phyloP scores from a whole-genome alignment of 1,140 invertebrate species.

The Pogonus chalceus region DNA sequence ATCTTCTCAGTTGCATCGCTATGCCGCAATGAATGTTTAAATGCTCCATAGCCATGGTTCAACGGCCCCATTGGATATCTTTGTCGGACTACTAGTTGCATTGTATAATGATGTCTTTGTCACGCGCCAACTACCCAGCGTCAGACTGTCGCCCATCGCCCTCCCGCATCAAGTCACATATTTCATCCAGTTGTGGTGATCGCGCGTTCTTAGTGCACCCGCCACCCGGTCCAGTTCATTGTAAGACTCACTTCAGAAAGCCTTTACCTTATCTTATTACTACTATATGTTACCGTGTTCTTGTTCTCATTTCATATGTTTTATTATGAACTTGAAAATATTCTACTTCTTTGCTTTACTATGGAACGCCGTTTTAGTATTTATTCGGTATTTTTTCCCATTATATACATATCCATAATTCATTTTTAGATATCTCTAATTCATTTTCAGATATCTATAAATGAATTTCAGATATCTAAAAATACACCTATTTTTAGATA shows the following conservation, averaged over 20 bases:
- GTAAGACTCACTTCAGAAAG: too few relatives aligned
- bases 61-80: background rate
- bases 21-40: conserved; percentile 6
- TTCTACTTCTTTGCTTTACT: too few relatives aligned
- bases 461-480: too few relatives aligned
- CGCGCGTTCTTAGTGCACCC: too few relatives aligned
- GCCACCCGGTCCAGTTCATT: background rate
- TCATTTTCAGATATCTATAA: too few relatives aligned
- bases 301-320: too few relatives aligned
- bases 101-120: background rate
- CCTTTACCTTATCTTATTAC: background rate
- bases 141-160: conserved; percentile 1
- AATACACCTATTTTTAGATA: too few relatives aligned
- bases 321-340: too few relatives aligned
- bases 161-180: conserved; percentile 5
- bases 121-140: conserved; percentile 1
- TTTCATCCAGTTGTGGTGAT: background rate
- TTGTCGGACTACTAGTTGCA: background rate
- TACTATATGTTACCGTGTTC: background rate
- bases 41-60: background rate
- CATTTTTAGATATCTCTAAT: too few relatives aligned
- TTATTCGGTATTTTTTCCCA: too few relatives aligned
- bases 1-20: background rate
- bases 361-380: too few relatives aligned
- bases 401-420: too few relatives aligned